These are phyloP conservation scores for Luscinia luscinia DNA, from an alignment of 2,797 vertebrate genomes.

Conservation along the genomic window DNA sequence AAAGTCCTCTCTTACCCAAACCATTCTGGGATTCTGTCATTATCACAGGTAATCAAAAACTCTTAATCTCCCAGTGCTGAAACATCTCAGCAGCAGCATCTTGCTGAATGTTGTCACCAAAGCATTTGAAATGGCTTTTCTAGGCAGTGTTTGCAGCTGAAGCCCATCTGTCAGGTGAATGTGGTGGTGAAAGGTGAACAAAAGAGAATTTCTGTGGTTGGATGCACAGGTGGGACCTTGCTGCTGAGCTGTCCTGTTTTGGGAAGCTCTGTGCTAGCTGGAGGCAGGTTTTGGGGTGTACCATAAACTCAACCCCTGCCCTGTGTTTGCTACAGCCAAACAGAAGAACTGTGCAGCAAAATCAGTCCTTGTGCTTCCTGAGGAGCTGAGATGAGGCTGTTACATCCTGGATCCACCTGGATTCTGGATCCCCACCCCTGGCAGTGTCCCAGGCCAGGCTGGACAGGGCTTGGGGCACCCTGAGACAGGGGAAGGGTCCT, in stretches of 20 bases:
- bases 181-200: neutral
- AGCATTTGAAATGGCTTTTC: neutral
- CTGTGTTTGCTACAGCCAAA: fast-evolving
- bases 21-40: neutral
- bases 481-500: fast-evolving
- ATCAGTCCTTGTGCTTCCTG: neutral
- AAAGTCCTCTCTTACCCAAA: neutral
- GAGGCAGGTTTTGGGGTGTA: neutral
- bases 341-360: fast-evolving
- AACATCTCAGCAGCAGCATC: neutral
- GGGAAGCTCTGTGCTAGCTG: neutral
- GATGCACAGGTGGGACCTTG: neutral
- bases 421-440: neutral
- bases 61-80: neutral
- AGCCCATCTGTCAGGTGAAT: neutral
- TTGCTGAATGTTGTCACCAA: neutral
- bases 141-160: neutral
- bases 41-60: neutral
- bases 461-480: fast-evolving
- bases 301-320: fast-evolving
- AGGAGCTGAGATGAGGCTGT: neutral
- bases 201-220: neutral
- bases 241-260: neutral
- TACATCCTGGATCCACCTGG: neutral
- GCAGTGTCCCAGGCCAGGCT: neutral